Evolutionary conservation across 2,797 vertebrate genomes (phyloP).

Genomic region (Potorous gilbertii): DNA sequence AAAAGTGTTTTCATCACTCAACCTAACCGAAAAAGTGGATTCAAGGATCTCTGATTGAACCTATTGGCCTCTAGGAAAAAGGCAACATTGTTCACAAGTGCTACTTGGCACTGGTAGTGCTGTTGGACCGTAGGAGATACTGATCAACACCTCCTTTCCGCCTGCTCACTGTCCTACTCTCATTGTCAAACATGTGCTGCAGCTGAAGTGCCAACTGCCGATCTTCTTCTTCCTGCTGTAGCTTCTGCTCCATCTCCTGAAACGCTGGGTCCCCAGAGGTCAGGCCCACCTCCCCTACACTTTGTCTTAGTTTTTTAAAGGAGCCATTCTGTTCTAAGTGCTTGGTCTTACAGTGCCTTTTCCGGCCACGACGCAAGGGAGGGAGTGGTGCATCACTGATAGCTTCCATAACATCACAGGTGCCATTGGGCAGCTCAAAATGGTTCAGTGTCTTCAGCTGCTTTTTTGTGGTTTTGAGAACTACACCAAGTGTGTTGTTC

Average conservation of each 20-base stretch:
- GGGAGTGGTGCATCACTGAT: slow-evolving; percentile 80
- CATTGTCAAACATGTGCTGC: slow-evolving; percentile 91
- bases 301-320: slow-evolving; percentile 84
- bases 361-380: slow-evolving; percentile 88
- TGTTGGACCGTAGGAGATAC: slow-evolving; percentile 94
- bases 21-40: slow-evolving; percentile 70
- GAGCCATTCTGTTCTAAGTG: slow-evolving; percentile 90
- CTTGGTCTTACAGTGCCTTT: slow-evolving; percentile 94
- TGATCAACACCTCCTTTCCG: slow-evolving; percentile 86
- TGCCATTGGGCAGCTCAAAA: slow-evolving; percentile 81
- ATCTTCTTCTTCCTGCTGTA: slow-evolving; percentile 91
- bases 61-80: slow-evolving; percentile 76
- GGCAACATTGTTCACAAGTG: slow-evolving; percentile 64
- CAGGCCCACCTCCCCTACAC: slow-evolving; percentile 70
- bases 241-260: slow-evolving; percentile 80
- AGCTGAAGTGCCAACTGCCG: slow-evolving; percentile 90
- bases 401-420: slow-evolving; percentile 69
- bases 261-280: slow-evolving; percentile 60
- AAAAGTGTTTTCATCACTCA: slow-evolving; percentile 66
- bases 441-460: slow-evolving; percentile 84
- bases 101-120: slow-evolving; percentile 86
- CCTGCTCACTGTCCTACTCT: slow-evolving; percentile 86
- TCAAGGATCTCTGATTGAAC: slow-evolving; percentile 70
- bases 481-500: slow-evolving; percentile 39
- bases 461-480: slow-evolving; percentile 79